These are phyloP conservation scores for Riptortus pedestris DNA, from an alignment of 1,140 invertebrate species.

Conservation along the genomic window DNA sequence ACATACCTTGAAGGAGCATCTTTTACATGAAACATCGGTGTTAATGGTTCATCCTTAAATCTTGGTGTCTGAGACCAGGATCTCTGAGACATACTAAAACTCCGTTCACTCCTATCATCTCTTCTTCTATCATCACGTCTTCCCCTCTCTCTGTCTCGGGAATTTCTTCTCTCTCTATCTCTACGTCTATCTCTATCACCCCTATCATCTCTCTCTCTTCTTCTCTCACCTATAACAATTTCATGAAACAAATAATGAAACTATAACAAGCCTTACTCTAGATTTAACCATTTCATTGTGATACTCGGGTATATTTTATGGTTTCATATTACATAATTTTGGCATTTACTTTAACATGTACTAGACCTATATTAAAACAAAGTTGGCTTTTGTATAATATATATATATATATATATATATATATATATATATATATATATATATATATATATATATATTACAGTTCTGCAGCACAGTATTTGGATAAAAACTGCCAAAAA, in stretches of 20 bases:
- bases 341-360: too few relatives aligned
- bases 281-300: too few relatives aligned
- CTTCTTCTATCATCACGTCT: slow-evolving; percentile 24
- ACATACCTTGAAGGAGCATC: slow-evolving; percentile 49
- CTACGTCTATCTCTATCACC: slow-evolving; percentile 33
- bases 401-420: too few relatives aligned
- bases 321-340: too few relatives aligned
- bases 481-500: too few relatives aligned
- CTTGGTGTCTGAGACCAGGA: slow-evolving; percentile 31
- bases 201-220: slow-evolving; percentile 30
- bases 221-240: slow-evolving; percentile 31
- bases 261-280: too few relatives aligned
- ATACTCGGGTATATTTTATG: too few relatives aligned
- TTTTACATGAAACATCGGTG: slow-evolving; percentile 57
- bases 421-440: too few relatives aligned
- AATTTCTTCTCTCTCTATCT: slow-evolving; percentile 34
- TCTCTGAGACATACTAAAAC: slow-evolving; percentile 33
- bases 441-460: too few relatives aligned
- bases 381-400: too few relatives aligned
- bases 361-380: too few relatives aligned
- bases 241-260: slow-evolving; percentile 28
- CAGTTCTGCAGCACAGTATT: too few relatives aligned
- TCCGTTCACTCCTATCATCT: slow-evolving; percentile 31
- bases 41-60: slow-evolving; percentile 69
- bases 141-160: slow-evolving; percentile 33